Base-by-base conservation (phyloP, 2,113 vertebrate genomes). In the Pleuronectes platessa region DNA sequence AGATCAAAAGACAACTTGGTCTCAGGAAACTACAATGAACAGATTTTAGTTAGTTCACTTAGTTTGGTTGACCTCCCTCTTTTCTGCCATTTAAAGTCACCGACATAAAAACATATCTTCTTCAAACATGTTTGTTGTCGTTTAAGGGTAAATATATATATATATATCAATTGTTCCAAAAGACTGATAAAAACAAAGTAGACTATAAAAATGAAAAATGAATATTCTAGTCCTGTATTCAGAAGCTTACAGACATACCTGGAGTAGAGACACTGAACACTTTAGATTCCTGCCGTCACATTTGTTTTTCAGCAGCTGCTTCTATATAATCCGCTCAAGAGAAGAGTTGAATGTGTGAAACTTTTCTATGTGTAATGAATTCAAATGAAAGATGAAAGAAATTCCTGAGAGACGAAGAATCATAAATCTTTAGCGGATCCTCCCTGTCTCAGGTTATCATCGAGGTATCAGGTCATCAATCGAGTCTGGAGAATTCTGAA, bases 371-470 rank as follows among this genome's bases (percentile, higher is more conserved):
- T 76, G 56, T 45, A 20, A 23, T 60, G n/a, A 56, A 67, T 51
- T 23, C 11, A 70, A 45, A 58, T 35, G 31, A 60, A 40, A 60
- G n/a, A 75, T 65, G 51, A 64, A 18, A 40, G 4, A 23, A 45
- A 15, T 0, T 0, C 21, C 47, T 12, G 54, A 31, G 10, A 37
- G 27, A 35, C 12, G 26, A 27, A 1, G 5, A 65, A 4, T 56
- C 15, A 61, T 58, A 0, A 12, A 45, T 61, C n/a, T 70, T 20
- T 21, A 17, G 68, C 53, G 40, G 17, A 51, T 31, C 9, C 6
- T 9, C 15, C 13, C 15, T 64, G 60, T 63, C 35, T 79, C 35
- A 3, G 14, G 69, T 42, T 40, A 12, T 58, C 71, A 53, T 26
- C 3, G 8, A 51, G 8, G 6, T 31, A 18, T 54, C 40, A 27